Evolutionary conservation across 1,140 invertebrate species (phyloP), one percentile per base, ranked within the genome.

Genomic region (Solenopsis fugax): DNA sequence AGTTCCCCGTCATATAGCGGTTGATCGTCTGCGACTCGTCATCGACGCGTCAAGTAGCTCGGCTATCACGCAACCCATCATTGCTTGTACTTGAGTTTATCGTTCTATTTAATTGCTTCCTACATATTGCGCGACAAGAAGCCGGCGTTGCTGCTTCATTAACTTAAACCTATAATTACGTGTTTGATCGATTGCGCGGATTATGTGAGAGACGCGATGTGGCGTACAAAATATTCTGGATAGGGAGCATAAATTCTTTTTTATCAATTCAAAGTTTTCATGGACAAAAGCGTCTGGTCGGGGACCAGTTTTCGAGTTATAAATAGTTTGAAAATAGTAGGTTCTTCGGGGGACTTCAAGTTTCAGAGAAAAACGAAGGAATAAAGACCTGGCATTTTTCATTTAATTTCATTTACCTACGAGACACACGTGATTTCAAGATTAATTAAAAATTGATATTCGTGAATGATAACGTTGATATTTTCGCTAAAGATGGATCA

Each of bases 11-110:
- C 52, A 50, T 24, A 62, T 41, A 29, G 29, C 58, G 50, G 54
- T 78, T 29, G 56, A 54, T 67, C 64, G 69, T 84, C 72, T 64
- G 52, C n/a, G 50, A 89, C 67, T 89, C 69, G 65, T 89, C 84
- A 87, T 65, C 54, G 45, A 71, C 52, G 71, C 80, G 50, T 89
- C 85, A 69, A 80, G 54, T 37, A 84, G 65, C 45, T 56, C 37
- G n/a, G 52, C 62, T 76, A 75, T 76, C 56, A 9, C 24, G 13
- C 41, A 58, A 60, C 41, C 29, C 67, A 75, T 84, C 80, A 84
- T 73, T 21, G n/a, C 41, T 75, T 5, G 41, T 48, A 45, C 67
- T 82, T 16, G 62, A 82, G 80, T 50, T 10, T 75, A 73, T 72
- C 37, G 67, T 29, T 72, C 45, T 37, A 50, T 80, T 80, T 67